phyloP scores from a whole-genome alignment of 2,888 invertebrate species.

The Lasius platythorax region DNA sequence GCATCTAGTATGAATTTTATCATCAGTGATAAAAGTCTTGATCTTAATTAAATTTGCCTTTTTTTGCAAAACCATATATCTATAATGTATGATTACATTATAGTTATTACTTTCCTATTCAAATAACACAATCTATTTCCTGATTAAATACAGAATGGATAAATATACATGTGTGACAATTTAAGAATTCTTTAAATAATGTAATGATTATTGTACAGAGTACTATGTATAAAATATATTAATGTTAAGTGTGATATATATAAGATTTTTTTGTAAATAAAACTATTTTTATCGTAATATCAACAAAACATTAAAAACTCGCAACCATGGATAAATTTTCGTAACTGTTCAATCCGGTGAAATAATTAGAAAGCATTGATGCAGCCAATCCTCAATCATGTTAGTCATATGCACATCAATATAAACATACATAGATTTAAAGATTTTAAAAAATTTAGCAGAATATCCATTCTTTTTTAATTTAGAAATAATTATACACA shows the following conservation, averaged over 20 bases:
- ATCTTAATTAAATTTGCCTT: not conserved
- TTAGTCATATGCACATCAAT: not conserved
- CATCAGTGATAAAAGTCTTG: not conserved
- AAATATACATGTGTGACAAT: not conserved
- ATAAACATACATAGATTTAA: not conserved
- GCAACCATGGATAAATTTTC: not conserved
- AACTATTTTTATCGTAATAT: constrained; percentile 50
- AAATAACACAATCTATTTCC: constrained; percentile 7
- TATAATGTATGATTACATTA: constrained; percentile 22
- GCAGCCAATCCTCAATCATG: not conserved
- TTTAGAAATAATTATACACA: not conserved
- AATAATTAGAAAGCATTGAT: not conserved
- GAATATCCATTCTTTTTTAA: not conserved
- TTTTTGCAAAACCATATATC: constrained; percentile 7
- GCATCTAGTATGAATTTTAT: too few species aligned
- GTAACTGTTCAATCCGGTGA: not conserved
- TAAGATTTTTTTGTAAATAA: constrained; percentile 42
- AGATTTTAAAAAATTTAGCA: not conserved
- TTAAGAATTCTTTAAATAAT: not conserved
- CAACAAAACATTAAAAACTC: not conserved
- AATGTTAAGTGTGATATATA: constrained; percentile 5
- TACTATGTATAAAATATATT: constrained; percentile 6
- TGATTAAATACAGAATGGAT: not conserved
- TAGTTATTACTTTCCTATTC: not conserved
- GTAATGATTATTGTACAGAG: not conserved